Conservation (phyloP, 1,140 invertebrate genomes). For the Dreissena polymorpha region DNA sequence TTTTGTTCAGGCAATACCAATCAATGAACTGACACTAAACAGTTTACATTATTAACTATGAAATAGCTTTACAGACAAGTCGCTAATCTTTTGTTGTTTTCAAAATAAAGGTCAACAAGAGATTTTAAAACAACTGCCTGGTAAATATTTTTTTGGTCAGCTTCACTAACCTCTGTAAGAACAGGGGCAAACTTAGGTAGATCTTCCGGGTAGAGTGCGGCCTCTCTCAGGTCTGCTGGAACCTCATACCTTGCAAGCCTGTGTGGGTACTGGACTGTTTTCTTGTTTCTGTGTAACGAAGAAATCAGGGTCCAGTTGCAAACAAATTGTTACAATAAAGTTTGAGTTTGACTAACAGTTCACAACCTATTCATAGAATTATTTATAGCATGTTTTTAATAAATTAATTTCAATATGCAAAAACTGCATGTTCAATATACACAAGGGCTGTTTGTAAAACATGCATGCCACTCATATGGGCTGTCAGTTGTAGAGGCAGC, state of each 20-base stretch:
- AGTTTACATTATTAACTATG: too few species aligned
- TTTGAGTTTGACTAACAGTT: not conserved
- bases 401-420: not conserved
- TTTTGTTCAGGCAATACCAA: too few species aligned
- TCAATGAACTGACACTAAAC: too few species aligned
- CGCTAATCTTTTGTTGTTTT: too few species aligned
- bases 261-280: conserved; percentile 36
- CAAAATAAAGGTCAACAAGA: too few species aligned
- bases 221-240: conserved; percentile 15
- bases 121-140: too few species aligned
- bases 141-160: not conserved
- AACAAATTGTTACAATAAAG: not conserved
- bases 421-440: too few species aligned
- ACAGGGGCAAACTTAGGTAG: conserved; percentile 29
- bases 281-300: conserved; percentile 21
- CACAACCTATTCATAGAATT: not conserved
- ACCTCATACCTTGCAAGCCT: conserved; percentile 32
- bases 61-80: too few species aligned
- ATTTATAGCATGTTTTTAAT: too few species aligned
- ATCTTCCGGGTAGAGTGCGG: conserved; percentile 3
- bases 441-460: too few species aligned
- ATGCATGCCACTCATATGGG: too few species aligned
- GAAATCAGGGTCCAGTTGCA: not conserved
- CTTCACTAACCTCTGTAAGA: conserved; percentile 24
- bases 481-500: too few species aligned